Evolutionary conservation across 2,113 vertebrate species (phyloP), one percentile per base, ranked within the genome.

Genomic region (Istiophorus platypterus): DNA sequence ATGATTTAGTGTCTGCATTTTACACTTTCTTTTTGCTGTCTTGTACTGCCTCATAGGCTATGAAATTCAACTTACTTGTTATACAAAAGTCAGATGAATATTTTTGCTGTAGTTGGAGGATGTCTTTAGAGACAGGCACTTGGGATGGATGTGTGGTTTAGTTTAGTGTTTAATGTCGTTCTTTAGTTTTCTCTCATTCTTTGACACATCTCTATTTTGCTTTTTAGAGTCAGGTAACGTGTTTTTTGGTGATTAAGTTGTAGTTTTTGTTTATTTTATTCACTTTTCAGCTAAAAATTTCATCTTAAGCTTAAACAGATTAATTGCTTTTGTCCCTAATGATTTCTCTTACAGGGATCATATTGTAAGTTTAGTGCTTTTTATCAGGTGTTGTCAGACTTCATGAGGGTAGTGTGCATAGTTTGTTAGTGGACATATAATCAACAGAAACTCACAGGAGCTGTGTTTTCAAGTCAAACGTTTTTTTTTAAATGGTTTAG

Each of bases 361-460:
- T 42, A 45, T 24, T 10, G 6, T 51, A 8, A 49, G 15, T 73
- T 61, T 42, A 41, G 20, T 24, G 24, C 15, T 66, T 66, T 34
- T 59, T 65, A 15, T 66, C 24, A 22, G 13, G 67, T 31, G 24
- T 27, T 51, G 59, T 24, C 63, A 67, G 34, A 26, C 47, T 37
- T 64, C 17, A 57, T 20, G 5, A 39, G 7, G 37, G 37, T 39
- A 9, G 37, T 9, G 37, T 39, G 10, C 10, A 34, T 18, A 22
- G n/a, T 27, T 39, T 51, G 49, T 41, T 72, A 22, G 7, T 49
- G 67, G 58, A 51, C 72, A 61, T 72, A 67, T 61, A 56, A 74
- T 56, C 42, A 45, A 45, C 13, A 42, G 41, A 45, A 45, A 17
- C 42, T 14, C 17, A 49, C 47, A 20, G 47, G 18, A 20, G 18